A percentile compares a stretch with the other conserved stretches of the same genome.
phyloP scores from a whole-genome alignment of 2,113 vertebrate genomes.

The Ceyx melanurus region DNA sequence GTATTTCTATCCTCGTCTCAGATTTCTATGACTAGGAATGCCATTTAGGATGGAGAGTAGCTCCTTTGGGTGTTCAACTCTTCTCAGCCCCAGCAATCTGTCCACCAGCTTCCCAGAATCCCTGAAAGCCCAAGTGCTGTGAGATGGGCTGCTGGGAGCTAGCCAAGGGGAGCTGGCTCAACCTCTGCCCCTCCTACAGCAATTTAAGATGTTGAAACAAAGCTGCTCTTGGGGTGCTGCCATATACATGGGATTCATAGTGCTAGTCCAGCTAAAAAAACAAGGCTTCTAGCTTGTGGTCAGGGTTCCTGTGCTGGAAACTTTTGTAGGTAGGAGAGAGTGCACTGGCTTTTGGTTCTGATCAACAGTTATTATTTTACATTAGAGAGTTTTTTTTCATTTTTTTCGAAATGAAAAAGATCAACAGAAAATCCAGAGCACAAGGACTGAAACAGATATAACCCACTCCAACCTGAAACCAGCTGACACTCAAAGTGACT shows the following conservation, averaged over 20 bases:
- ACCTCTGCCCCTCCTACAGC: neutral
- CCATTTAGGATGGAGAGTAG: neutral
- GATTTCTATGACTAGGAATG: neutral
- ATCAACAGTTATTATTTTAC: neutral
- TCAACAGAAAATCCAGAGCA: neutral
- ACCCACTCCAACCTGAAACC: neutral
- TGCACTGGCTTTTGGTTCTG: neutral
- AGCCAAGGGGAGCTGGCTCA: neutral
- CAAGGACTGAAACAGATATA: neutral
- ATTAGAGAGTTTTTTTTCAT: neutral
- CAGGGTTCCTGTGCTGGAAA: neutral
- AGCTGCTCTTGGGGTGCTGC: neutral
- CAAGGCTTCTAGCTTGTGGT: neutral
- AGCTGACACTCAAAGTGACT: neutral
- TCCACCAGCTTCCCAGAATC: neutral
- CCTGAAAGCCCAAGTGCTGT: neutral
- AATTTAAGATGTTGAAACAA: neutral
- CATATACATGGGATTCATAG: neutral
- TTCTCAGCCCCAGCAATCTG: neutral
- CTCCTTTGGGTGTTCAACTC: neutral
- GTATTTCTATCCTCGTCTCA: neutral
- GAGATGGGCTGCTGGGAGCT: neutral
- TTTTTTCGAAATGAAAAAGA: neutral
- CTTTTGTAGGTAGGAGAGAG: neutral
- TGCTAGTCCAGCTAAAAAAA: neutral